phyloP scores from a whole-genome alignment of 2,888 invertebrate species.

The Dryobotodes eremita region DNA sequence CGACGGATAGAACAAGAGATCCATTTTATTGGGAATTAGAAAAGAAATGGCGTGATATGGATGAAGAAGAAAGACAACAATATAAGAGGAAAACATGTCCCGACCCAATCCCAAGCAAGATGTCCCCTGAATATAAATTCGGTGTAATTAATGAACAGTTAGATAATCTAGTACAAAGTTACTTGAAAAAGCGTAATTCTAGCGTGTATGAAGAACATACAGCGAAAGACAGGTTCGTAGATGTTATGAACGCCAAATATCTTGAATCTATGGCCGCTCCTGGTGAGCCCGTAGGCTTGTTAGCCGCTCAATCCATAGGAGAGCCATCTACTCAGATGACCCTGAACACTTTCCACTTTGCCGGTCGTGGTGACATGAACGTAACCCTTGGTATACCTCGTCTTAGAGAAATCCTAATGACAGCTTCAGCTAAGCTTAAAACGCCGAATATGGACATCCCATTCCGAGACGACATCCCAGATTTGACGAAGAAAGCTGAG shows the following conservation, averaged over 20 bases:
- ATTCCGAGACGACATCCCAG: constrained; percentile 89
- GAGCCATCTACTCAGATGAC: constrained; percentile 99
- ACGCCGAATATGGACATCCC: constrained; percentile 99
- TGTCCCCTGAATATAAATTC: constrained; percentile 94
- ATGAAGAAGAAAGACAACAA: constrained; percentile 90
- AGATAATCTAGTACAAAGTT: constrained; percentile 92
- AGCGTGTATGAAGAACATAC: constrained; percentile 77
- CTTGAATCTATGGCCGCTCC: constrained; percentile 95
- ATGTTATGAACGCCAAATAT: constrained; percentile 94
- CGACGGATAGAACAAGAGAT: constrained; percentile 90
- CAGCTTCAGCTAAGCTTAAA: constrained; percentile 97
- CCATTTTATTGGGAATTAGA: constrained; percentile 91
- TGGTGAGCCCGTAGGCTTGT: constrained; percentile 98
- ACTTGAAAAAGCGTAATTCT: constrained; percentile 86
- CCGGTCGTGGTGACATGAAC: constrained; percentile 99
- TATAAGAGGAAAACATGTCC: constrained; percentile 92
- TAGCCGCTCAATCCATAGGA: constrained; percentile 99
- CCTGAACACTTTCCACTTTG: constrained; percentile 99
- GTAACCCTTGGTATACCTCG: constrained; percentile 99
- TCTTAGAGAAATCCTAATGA: constrained; percentile 98
- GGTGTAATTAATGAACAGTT: constrained; percentile 96
- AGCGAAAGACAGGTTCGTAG: constrained; percentile 90
- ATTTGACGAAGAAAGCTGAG: constrained; percentile 91
- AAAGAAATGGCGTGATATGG: constrained; percentile 92
- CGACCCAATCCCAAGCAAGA: constrained; percentile 93